Evolutionary conservation across 2,888 invertebrate species (phyloP).

Genomic region (Caenorhabditis doughertyi): DNA sequence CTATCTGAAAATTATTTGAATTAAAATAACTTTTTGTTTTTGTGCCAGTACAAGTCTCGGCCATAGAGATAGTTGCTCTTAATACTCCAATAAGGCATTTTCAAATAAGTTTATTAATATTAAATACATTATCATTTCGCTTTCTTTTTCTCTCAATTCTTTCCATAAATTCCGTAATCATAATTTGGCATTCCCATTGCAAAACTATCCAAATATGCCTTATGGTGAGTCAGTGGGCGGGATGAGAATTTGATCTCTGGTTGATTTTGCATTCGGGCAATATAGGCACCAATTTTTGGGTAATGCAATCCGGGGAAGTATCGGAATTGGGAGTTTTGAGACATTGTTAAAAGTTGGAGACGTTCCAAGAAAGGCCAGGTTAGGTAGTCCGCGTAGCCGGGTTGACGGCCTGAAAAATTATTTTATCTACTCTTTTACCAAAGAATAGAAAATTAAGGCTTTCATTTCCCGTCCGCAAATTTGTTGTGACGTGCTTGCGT

Average conservation of each 20-base stretch:
- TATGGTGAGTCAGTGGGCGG: slow-evolving; percentile 74
- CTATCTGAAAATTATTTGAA: no score
- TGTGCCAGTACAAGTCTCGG: no score
- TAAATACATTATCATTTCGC: no score
- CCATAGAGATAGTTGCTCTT: no score
- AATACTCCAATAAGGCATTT: no score
- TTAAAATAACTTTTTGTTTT: no score
- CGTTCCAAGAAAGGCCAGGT: slow-evolving; percentile 78
- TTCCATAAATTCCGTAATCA: slow-evolving; percentile 72
- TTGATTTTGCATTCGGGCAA: slow-evolving; percentile 75
- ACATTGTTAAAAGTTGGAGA: slow-evolving; percentile 73
- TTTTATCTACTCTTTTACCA: not conserved
- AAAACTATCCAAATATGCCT: slow-evolving; percentile 74
- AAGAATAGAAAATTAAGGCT: no score
- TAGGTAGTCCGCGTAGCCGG: slow-evolving; percentile 76
- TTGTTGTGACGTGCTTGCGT: no score
- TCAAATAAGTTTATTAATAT: no score
- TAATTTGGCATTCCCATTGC: slow-evolving; percentile 74
- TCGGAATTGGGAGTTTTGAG: slow-evolving; percentile 64
- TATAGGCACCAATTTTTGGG: slow-evolving; percentile 77
- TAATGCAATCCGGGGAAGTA: slow-evolving; percentile 76
- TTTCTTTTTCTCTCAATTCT: no score
- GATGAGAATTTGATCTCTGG: slow-evolving; percentile 77
- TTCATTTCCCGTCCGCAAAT: no score
- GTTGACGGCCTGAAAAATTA: slow-evolving; percentile 62